phyloP scores from a whole-genome alignment of 2,888 invertebrate genomes.

The Campopleginae sp. region DNA sequence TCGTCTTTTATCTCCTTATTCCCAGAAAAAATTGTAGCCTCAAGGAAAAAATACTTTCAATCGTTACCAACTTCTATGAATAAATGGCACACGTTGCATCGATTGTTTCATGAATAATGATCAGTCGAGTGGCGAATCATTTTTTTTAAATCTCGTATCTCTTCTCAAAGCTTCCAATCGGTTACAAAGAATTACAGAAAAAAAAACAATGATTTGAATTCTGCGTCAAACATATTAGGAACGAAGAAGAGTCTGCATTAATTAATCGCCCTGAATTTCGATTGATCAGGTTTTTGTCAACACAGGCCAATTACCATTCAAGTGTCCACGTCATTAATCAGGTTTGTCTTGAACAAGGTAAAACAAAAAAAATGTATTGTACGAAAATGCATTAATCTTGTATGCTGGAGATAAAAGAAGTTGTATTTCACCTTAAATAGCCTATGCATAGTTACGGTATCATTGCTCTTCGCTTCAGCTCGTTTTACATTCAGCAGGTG shows the following conservation, averaged over 20 bases:
- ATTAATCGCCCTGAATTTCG: background rate
- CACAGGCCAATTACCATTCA: background rate
- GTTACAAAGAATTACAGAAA: background rate
- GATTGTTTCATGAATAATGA: background rate
- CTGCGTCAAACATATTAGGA: background rate
- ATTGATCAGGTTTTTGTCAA: background rate
- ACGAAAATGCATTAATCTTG: slow-evolving; percentile 5
- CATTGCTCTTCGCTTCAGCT: slow-evolving; percentile 34
- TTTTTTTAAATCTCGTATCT: too few relatives aligned
- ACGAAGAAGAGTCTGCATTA: background rate
- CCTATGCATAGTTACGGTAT: slow-evolving; percentile 38
- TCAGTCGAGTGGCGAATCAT: too few relatives aligned
- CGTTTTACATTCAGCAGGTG: slow-evolving; percentile 47
- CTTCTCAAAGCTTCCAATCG: too few relatives aligned
- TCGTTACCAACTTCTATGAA: background rate
- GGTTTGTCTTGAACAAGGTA: background rate
- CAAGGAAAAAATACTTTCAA: background rate
- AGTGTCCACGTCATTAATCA: background rate
- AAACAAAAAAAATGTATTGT: background rate
- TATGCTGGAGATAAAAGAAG: background rate
- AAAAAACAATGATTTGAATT: background rate
- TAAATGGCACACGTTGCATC: background rate
- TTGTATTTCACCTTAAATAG: slow-evolving; percentile 15
- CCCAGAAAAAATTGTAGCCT: background rate
- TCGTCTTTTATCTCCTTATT: background rate